phyloP scores from a whole-genome alignment of 2,888 invertebrate genomes.

The Xestia c-nigrum region DNA sequence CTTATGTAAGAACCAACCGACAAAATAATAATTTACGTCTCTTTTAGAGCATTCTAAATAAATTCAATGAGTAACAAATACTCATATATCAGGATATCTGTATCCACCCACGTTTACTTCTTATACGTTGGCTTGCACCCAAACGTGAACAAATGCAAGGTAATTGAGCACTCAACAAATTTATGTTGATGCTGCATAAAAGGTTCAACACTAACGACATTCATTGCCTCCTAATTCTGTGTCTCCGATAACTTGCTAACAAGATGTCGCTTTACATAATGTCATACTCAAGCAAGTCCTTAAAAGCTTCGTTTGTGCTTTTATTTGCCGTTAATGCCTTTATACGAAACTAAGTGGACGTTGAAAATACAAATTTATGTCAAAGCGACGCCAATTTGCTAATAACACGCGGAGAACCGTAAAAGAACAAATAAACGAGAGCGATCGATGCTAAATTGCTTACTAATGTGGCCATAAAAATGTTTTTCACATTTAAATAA shows the following conservation, averaged over 20 bases:
- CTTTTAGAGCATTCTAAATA: slow-evolving; percentile 27
- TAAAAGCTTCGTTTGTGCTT: slow-evolving; percentile 75
- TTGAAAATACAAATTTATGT: slow-evolving; percentile 72
- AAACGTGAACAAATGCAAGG: slow-evolving; percentile 50
- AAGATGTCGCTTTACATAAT: slow-evolving; percentile 70
- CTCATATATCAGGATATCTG: slow-evolving; percentile 32
- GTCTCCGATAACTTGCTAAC: slow-evolving; percentile 68
- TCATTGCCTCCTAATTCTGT: slow-evolving; percentile 71
- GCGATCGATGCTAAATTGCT: slow-evolving; percentile 7
- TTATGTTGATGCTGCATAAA: slow-evolving; percentile 64
- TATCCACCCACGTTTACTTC: slow-evolving; percentile 32
- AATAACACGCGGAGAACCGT: slow-evolving; percentile 48
- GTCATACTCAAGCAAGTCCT: slow-evolving; percentile 71
- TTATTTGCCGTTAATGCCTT: slow-evolving; percentile 76
- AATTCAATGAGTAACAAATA: slow-evolving; percentile 47
- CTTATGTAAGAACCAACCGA: no score
- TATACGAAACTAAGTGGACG: slow-evolving; percentile 77
- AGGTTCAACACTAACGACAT: slow-evolving; percentile 67
- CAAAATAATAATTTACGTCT: slow-evolving; percentile 17
- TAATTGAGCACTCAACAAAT: slow-evolving; percentile 57
- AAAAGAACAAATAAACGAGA: slow-evolving; percentile 45
- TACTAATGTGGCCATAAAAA: slow-evolving; percentile 42
- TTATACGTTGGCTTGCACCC: slow-evolving; percentile 43
- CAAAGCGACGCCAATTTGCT: slow-evolving; percentile 73
- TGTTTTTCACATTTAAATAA: slow-evolving; percentile 37